A percentile compares a stretch with the other conserved stretches of the same genome.
Conservation (phyloP, 2,888 invertebrate genomes). For the Petrophora chlorosata region DNA sequence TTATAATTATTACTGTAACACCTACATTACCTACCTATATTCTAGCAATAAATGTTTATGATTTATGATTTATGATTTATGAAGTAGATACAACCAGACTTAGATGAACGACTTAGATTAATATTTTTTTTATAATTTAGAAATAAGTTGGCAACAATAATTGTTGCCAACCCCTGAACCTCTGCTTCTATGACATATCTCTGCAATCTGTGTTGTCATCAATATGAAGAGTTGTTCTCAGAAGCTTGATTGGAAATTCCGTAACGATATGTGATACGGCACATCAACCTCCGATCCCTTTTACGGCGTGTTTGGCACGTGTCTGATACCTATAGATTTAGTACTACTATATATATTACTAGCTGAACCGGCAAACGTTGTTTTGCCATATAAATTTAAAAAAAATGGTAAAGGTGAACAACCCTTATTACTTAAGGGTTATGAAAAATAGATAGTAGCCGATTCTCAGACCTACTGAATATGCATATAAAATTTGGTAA, state of each 20-base stretch:
- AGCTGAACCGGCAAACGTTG: not conserved
- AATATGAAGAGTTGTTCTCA: slow-evolving; percentile 49
- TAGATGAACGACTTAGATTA: too few species aligned
- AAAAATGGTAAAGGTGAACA: too few species aligned
- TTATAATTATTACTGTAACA: too few species aligned
- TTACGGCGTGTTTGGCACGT: not conserved
- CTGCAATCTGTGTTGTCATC: slow-evolving; percentile 60
- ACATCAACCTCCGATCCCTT: slow-evolving; percentile 3
- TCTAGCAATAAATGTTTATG: too few species aligned
- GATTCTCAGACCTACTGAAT: too few species aligned
- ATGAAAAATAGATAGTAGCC: too few species aligned
- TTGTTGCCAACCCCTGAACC: slow-evolving; percentile 45
- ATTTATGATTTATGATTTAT: too few species aligned
- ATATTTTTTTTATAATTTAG: not conserved
- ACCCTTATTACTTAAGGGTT: too few species aligned
- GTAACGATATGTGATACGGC: not conserved
- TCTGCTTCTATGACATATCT: slow-evolving; percentile 59
- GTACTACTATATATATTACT: not conserved
- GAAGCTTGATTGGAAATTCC: slow-evolving; percentile 31
- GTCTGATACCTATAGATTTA: not conserved
- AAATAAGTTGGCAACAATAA: slow-evolving; percentile 32
- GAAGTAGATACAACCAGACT: too few species aligned
- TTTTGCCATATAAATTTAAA: too few species aligned
- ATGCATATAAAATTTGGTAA: too few species aligned
- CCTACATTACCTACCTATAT: too few species aligned